phyloP scores from a whole-genome alignment of 92 coral and sea anemone genomes.

The Siderastrea siderea region DNA sequence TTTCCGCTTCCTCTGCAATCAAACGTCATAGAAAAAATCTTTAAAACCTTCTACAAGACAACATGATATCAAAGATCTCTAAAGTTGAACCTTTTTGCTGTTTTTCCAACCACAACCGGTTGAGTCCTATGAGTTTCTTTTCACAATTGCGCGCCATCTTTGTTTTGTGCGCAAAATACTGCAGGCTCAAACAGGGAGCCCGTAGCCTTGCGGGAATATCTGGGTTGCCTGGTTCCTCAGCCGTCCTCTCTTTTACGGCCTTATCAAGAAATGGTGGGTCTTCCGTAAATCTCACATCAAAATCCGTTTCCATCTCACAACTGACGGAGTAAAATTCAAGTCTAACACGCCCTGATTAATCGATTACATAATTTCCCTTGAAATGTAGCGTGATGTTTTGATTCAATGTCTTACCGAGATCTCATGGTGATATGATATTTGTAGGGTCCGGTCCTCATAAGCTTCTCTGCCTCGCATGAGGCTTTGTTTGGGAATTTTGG shows the following conservation, averaged over 20 bases:
- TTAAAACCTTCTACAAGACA: not conserved
- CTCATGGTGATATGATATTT: not conserved
- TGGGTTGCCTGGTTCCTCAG: slow-evolving; percentile 67
- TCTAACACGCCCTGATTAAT: not conserved
- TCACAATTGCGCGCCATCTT: slow-evolving; percentile 98
- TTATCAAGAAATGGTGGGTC: slow-evolving; percentile 87
- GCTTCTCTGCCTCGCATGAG: not conserved
- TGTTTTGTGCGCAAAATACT: slow-evolving; percentile 41
- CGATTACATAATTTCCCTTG: not conserved
- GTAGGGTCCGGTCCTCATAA: not conserved
- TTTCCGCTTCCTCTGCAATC: slow-evolving; percentile 78
- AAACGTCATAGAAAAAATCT: not conserved
- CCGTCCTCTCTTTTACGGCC: slow-evolving; percentile 86
- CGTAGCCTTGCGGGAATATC: slow-evolving; percentile 51
- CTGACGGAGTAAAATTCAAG: not conserved
- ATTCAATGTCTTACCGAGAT: not conserved
- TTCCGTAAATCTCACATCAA: not conserved
- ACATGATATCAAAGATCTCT: not conserved
- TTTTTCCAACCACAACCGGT: slow-evolving; percentile 87
- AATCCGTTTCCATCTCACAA: slow-evolving; percentile 83
- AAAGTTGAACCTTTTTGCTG: slow-evolving; percentile 81
- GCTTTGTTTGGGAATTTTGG: not conserved
- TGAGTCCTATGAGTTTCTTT: slow-evolving; percentile 89
- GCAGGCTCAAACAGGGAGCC: slow-evolving; percentile 60
- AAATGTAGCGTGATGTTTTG: not conserved